These are phyloP conservation scores for Ptychadena robeensis DNA, from an alignment of 2,797 vertebrate species.

Conservation along the genomic window DNA sequence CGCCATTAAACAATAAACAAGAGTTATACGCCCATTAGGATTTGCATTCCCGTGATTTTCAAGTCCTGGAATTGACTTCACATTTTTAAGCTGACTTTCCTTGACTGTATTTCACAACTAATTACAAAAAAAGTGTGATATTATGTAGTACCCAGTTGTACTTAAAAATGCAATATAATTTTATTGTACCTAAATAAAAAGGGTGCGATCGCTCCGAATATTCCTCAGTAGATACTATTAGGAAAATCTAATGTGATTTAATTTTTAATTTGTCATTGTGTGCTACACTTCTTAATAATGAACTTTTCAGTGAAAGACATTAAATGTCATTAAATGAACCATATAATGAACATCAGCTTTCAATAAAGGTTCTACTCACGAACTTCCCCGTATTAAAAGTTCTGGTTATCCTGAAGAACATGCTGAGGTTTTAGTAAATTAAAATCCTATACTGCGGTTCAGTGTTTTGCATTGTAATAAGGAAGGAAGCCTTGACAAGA, in stretches of 20 bases:
- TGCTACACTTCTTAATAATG: constrained; percentile 50
- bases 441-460: not conserved
- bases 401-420: constrained; percentile 15
- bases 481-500: not conserved
- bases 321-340: constrained; percentile 62
- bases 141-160: constrained; percentile 48
- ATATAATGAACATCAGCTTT: constrained; percentile 60
- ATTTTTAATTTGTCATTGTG: constrained; percentile 60
- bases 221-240: constrained; percentile 50
- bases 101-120: constrained; percentile 48
- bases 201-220: constrained; percentile 37
- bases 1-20: constrained; percentile 60
- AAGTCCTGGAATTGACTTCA: constrained; percentile 39
- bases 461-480: constrained; percentile 2
- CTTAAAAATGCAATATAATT: constrained; percentile 60
- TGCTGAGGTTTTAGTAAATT: constrained; percentile 14
- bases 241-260: constrained; percentile 43
- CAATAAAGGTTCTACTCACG: constrained; percentile 46
- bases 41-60: constrained; percentile 46
- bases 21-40: constrained; percentile 56
- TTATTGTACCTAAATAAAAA: constrained; percentile 57
- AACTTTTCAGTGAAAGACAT: constrained; percentile 55
- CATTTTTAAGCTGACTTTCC: constrained; percentile 52
- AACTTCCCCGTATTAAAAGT: constrained; percentile 54
- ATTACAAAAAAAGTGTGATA: constrained; percentile 54